Base-by-base conservation (phyloP, 2,797 vertebrate species). In the Carduelis carduelis region DNA sequence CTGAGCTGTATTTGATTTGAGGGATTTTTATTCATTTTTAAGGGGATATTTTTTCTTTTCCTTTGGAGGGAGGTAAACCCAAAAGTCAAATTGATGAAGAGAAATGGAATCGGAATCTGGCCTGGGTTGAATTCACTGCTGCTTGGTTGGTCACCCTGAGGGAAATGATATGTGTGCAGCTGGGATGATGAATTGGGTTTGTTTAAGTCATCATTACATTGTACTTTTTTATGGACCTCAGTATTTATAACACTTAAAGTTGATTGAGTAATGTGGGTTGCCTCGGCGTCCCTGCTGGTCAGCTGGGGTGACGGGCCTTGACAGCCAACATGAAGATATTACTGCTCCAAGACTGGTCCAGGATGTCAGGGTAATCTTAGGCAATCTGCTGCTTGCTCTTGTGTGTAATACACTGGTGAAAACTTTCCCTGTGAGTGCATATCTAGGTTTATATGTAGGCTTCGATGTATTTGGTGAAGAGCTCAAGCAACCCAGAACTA, bases 131-230 rank as follows among this genome's bases (percentile, higher is more conserved):
- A 43, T 95, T 96, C 90, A 78, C 94, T 63, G 80, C 95, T 97
- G 97, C 95, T 97, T 97, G 95, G 92, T 94, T 97, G 97, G 95
- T 97, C 97, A 97, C 96, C 96, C 97, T 97, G 88, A 83, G 97
- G 97, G 96, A 97, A 97, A 98, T 98, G 96, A 98, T 98, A 97
- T 98, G 97, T 97, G 97, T 97, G 93, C 97, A 96, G 98, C 97
- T 97, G 95, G 78, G 98, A 98, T 99, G 98, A 99, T 99, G 98
- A 98, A 99, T 98, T 98, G 98, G 97, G 97, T 98, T 98, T 98
- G 98, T 98, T 99, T 98, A 98, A 98, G 98, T 97, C 98, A 98
- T 98, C 98, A 98, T 99, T 99, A 98, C 98, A 98, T 97, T 98
- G 98, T 97, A 98, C 98, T 98, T 98, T 98, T 98, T 98, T 98